Evolutionary conservation across 2,888 invertebrate species (phyloP), one percentile per base, ranked within the genome.

Genomic region (Clistopyga incitator): DNA sequence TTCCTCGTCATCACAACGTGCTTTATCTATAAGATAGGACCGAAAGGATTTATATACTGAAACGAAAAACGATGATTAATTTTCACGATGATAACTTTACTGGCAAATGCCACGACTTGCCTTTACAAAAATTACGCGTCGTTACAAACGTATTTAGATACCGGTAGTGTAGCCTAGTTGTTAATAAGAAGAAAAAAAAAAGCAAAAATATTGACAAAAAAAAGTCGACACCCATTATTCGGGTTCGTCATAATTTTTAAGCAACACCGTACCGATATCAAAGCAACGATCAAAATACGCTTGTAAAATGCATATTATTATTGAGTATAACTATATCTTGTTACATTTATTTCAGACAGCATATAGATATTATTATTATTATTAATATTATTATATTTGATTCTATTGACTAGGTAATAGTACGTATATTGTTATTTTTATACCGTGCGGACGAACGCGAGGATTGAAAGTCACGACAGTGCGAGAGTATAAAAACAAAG

Each of bases 261-360:
- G 76, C 82, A 87, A 88, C 87, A 86, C 89, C 90, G 88, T 88
- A 90, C 88, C 90, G 88, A 92, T 92, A 91, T 92, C 92, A 92
- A 93, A 93, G 92, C 92, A 93, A 92, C 91, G 93, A 93, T 93
- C 92, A 93, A 93, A 93, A 93, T 93, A 93, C 93, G 93, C 93
- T 93, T 93, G 92, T 92, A 92, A 92, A 92, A 92, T 91, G 92
- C 91, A 92, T 90, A 90, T 90, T 90, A 88, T 91, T 89, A 88
- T 87, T 87, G 84, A 87, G 88, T 88, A 90, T 88, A 38, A 92
- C 90, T 92, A 92, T 93, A 92, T 92, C 91, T 92, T 92, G 92
- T 92, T 93, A 92, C 90, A 91, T 91, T 91, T 91, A 92, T 92
- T 90, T 85, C 89, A 89, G 85, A 75, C 79, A 79, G 86, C 88